These are phyloP conservation scores for Ictalurus furcatus DNA, from an alignment of 2,113 vertebrate species.

Conservation along the genomic window DNA sequence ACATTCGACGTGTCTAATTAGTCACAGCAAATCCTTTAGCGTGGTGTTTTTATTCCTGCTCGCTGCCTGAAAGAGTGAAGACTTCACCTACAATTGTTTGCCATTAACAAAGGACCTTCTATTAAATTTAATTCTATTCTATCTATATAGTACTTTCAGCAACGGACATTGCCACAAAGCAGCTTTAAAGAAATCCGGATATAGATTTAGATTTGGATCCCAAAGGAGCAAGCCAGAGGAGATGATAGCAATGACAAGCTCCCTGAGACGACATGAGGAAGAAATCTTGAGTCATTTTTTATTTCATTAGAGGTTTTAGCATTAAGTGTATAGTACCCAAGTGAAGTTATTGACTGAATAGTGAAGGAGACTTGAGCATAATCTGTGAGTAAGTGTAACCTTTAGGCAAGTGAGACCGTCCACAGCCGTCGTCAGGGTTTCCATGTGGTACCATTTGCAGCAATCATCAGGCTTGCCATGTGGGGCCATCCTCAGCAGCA, in stretches of 20 bases:
- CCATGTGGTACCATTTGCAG: background rate
- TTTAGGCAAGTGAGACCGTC: background rate
- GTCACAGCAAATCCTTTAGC: background rate
- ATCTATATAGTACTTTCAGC: background rate
- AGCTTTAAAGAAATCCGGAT: background rate
- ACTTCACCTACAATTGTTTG: background rate
- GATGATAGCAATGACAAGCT: background rate
- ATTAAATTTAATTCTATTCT: background rate
- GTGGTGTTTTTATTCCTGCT: background rate
- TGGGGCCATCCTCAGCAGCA: background rate
- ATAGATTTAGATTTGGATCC: background rate
- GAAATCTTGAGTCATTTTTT: background rate
- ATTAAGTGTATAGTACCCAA: background rate
- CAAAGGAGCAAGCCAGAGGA: background rate
- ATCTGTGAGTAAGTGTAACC: background rate
- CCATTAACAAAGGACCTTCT: background rate
- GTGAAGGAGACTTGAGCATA: background rate
- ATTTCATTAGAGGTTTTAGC: background rate
- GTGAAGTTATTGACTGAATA: background rate
- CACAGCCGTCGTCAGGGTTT: too few species aligned
- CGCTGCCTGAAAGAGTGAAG: background rate
- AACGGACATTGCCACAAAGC: background rate
- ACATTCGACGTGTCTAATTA: slow-evolving; percentile 33
- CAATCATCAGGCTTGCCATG: background rate
- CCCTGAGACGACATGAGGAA: background rate